These are phyloP conservation scores for Anas flavirostris DNA, from an alignment of 2,797 vertebrate genomes.

Conservation along the genomic window DNA sequence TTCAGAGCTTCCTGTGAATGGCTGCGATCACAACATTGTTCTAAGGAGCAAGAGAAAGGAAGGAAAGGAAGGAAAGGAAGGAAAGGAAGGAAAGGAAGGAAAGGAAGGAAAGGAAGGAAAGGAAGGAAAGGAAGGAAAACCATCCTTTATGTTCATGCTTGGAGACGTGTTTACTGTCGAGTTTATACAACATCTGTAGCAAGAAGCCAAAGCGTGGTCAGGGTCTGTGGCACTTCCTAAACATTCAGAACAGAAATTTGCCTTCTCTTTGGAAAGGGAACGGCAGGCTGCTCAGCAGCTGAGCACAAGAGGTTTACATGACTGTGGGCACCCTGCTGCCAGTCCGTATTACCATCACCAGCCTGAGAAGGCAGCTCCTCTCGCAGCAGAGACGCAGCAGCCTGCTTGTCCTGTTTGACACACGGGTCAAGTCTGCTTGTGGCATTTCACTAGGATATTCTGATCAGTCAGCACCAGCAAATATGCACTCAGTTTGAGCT, in stretches of 20 bases:
- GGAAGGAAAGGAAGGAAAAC: too few species aligned
- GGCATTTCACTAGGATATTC: not conserved
- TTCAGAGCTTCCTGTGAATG: slow-evolving; percentile 34
- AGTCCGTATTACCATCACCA: not conserved
- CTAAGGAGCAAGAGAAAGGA: not conserved
- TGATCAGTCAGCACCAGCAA: not conserved
- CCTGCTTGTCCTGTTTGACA: slow-evolving; percentile 36
- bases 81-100: not conserved
- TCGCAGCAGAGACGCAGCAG: not conserved
- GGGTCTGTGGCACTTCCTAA: not conserved
- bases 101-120: not conserved
- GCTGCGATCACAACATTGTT: not conserved
- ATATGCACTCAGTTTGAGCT: not conserved
- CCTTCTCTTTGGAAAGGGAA: not conserved
- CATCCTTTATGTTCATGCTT: not conserved
- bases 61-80: not conserved
- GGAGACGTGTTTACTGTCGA: not conserved
- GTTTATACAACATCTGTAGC: not conserved
- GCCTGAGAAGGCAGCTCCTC: not conserved
- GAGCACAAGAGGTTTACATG: not conserved
- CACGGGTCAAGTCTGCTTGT: not conserved
- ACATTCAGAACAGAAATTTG: not conserved
- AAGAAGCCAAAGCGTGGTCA: not conserved
- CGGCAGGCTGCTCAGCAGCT: not conserved
- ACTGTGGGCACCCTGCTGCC: not conserved